phyloP scores from a whole-genome alignment of 2,797 vertebrate genomes.

The Aphelocoma californica region DNA sequence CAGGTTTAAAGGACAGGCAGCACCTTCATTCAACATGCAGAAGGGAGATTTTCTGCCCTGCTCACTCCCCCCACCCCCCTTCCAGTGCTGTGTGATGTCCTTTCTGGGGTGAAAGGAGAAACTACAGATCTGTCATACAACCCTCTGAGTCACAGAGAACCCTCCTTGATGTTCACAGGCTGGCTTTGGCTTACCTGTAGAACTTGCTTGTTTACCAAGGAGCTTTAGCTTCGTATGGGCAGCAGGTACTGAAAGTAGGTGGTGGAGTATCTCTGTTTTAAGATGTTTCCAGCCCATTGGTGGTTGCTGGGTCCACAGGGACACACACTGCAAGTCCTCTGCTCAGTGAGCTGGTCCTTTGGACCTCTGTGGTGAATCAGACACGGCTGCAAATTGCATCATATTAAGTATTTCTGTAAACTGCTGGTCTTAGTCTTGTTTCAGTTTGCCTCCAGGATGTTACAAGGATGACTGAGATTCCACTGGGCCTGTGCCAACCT shows the following conservation, averaged over 20 bases:
- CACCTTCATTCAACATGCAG: accelerated
- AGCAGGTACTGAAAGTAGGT: neutral
- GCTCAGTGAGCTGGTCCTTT: neutral
- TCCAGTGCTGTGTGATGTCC: neutral
- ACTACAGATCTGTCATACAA: neutral
- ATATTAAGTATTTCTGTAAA: neutral
- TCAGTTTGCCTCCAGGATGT: neutral
- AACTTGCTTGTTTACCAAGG: neutral
- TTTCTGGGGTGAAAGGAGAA: neutral
- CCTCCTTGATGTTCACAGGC: neutral
- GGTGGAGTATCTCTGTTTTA: neutral
- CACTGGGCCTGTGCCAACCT: neutral
- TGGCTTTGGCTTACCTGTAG: neutral
- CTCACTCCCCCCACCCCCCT: accelerated
- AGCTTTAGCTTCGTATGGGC: neutral
- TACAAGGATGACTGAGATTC: neutral
- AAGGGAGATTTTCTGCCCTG: neutral
- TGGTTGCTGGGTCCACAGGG: neutral
- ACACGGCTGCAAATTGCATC: neutral
- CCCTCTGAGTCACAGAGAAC: neutral
- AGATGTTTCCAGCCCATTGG: neutral
- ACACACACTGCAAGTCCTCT: accelerated
- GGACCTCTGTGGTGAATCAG: neutral
- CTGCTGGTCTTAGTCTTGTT: neutral
- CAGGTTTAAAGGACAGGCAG: neutral